phyloP scores from a whole-genome alignment of 2,888 invertebrate genomes.

The Ormyrus nitidulus region DNA sequence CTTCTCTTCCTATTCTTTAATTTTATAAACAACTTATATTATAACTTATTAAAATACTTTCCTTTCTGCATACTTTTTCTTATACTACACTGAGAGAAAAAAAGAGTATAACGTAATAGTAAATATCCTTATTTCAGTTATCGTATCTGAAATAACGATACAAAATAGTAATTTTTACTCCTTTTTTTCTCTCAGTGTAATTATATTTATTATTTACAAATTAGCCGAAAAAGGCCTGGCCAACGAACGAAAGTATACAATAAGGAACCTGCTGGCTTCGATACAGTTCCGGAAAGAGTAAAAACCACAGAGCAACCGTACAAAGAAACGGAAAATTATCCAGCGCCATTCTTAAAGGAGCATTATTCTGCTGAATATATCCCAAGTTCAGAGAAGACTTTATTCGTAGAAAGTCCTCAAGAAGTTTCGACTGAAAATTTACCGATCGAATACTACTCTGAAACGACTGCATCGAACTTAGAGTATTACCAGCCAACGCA shows the following conservation, averaged over 20 bases:
- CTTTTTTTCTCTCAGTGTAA: too few relatives aligned
- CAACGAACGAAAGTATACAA: slow-evolving; percentile 45
- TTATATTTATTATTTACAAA: neutral
- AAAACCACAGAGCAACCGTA: slow-evolving; percentile 57
- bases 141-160: too few relatives aligned
- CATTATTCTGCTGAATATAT: slow-evolving; percentile 43
- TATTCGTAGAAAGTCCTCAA: slow-evolving; percentile 16
- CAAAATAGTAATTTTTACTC: too few relatives aligned
- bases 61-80: too few relatives aligned
- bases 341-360: slow-evolving; percentile 53
- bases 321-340: slow-evolving; percentile 56
- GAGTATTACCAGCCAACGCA: slow-evolving; percentile 60
- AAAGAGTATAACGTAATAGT: too few relatives aligned
- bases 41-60: too few relatives aligned
- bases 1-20: neutral
- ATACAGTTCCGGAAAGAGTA: slow-evolving; percentile 49
- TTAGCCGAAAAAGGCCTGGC: slow-evolving; percentile 48
- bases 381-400: slow-evolving; percentile 41
- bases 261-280: slow-evolving; percentile 47
- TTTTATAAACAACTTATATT: too few relatives aligned
- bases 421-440: slow-evolving; percentile 53
- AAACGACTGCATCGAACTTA: slow-evolving; percentile 55
- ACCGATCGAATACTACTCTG: slow-evolving; percentile 57
- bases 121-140: too few relatives aligned
- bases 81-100: too few relatives aligned